Base-by-base conservation (phyloP, 2,888 invertebrate genomes). In the Epirrhoe alternata region DNA sequence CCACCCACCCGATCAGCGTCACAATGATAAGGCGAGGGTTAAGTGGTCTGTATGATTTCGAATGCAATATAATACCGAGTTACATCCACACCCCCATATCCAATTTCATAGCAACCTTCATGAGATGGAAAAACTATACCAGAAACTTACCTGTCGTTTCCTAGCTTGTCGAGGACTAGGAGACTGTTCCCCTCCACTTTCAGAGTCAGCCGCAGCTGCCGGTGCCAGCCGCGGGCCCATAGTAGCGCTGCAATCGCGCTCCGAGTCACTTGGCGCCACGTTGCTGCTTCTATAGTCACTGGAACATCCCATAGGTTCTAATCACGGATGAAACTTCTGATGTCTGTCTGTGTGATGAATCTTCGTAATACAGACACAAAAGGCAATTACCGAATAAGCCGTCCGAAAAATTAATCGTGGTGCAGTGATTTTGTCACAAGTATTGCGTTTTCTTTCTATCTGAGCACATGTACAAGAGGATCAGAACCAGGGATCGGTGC, bases 221-320 rank as follows among this genome's bases (percentile, higher is more conserved):
- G 95, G 71, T 12, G 78, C 78, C 1, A 79, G 80, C 0, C 82
- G 76, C 95, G 94, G 95, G 59, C 94, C 94, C 66, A 90, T 86
- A 63, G 90, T 76, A 73, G 96, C 97, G 64, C 97, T 96, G 86
- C 96, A 96, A 88, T 97, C 97, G 84, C 96, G 96, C 86, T 97
- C 98, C 75, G 97, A 98, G 92, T 98, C 98, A 81, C 97, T 97
- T 72, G 97, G 97, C 75, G 97, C 97, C 79, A 98, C 95, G 86
- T 96, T 97, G 92, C 96, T 96, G 95, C 97, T 97, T 89, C 97
- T 96, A 94, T 98, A 97, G 95, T 98, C 98, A 95, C 98, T 98
- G 95, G 77, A 90, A 88, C 89, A 84, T 79, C 75, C 62, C 63
- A 47, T 42, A 80, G 80, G 83, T 79, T 47, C 61, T 69, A 66